These are phyloP conservation scores for Emys orbicularis DNA, from an alignment of 2,797 vertebrate species.

Conservation along the genomic window DNA sequence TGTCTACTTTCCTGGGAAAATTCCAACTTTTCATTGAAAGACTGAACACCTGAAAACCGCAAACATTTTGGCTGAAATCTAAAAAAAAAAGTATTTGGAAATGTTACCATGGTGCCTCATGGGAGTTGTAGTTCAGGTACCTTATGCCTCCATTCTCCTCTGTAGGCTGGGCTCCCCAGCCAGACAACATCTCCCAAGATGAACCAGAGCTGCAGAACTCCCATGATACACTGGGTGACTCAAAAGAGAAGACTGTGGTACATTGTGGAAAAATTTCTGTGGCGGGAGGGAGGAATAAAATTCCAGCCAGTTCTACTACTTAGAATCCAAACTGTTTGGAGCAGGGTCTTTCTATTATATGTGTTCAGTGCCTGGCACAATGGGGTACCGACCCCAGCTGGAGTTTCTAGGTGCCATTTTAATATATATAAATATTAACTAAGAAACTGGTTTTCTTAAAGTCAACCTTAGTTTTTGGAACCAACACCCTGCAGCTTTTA, in stretches of 20 bases:
- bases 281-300: background rate
- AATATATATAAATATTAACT: background rate
- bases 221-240: background rate
- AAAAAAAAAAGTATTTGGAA: background rate
- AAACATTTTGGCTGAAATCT: background rate
- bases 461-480: background rate
- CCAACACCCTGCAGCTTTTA: background rate
- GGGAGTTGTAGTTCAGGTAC: background rate
- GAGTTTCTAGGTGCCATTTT: background rate
- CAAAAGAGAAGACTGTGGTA: background rate
- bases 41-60: background rate
- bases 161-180: background rate
- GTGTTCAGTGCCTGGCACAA: background rate
- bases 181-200: accelerated
- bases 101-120: background rate
- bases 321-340: background rate
- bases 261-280: background rate
- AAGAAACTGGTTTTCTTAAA: background rate
- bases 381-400: background rate
- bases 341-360: background rate
- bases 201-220: background rate
- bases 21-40: background rate
- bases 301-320: background rate
- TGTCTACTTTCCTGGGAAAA: background rate
- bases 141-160: background rate